Evolutionary conservation across 1,140 invertebrate species (phyloP).

Genomic region (Neodiprion pinetum): DNA sequence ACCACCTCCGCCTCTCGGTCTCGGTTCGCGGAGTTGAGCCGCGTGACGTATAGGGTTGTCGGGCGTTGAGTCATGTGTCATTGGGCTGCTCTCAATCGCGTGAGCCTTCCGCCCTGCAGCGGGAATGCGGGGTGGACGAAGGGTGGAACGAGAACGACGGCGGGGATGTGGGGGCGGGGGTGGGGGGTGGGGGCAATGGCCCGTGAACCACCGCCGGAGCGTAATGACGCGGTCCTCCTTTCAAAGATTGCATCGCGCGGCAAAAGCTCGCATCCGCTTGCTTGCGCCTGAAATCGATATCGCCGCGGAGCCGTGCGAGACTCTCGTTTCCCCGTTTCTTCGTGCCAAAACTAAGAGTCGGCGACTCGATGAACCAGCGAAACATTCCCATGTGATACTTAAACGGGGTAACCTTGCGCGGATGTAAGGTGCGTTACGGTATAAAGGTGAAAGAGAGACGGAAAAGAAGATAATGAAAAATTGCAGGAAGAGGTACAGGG

Average conservation of each 20-base stretch:
- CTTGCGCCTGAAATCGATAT: constrained; percentile 26
- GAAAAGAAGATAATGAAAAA: neutral
- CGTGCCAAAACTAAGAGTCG: neutral
- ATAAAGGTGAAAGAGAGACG: neutral
- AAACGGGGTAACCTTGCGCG: too few species aligned
- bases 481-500: neutral
- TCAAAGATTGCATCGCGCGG: constrained; percentile 62
- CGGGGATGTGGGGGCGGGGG: constrained; percentile 33
- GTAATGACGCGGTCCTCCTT: constrained; percentile 64
- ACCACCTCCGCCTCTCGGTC: neutral
- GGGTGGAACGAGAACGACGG: constrained; percentile 25
- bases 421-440: neutral
- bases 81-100: constrained; percentile 48
- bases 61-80: constrained; percentile 56
- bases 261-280: constrained; percentile 47
- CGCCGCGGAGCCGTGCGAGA: constrained; percentile 26
- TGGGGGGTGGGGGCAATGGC: constrained; percentile 53
- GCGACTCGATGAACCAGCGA: neutral
- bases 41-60: constrained; percentile 50
- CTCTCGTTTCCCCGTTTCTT: constrained; percentile 4
- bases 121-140: constrained; percentile 18
- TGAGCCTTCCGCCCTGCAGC: constrained; percentile 32
- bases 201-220: constrained; percentile 57
- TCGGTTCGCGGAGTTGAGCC: constrained; percentile 11
- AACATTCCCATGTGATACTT: too few species aligned